Evolutionary conservation across 1,140 invertebrate species (phyloP), one percentile per base, ranked within the genome.

Genomic region (Drosophila orosa): DNA sequence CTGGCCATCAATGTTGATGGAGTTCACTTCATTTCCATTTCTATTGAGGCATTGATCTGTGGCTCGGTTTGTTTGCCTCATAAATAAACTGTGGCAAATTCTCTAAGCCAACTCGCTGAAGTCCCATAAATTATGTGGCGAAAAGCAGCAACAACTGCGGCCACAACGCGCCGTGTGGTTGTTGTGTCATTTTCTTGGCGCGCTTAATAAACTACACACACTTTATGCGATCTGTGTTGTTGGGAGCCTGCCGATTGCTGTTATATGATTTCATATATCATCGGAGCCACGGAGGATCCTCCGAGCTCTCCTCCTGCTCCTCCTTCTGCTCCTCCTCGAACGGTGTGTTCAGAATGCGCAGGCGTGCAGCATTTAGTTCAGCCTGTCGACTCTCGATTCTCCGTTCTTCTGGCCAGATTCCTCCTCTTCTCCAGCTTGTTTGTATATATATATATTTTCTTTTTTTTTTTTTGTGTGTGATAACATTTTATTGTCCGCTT

Each of bases 221-320:
- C 57, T 83, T 61, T 74, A 58, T 69, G 59, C 56, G 56, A 73
- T 57, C 52, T 44, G 69, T 61, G 47, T 47, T 74, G 82, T 56
- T 45, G 71, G 17, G 57, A 54, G 79, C 48, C 59, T 85, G 81
- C 62, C 84, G 84, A 89, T 89, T 77, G 84, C 73, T 84, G 84
- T 80, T 89, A 89, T 89, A 84, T 89, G 84, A 89, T 89, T 89
- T 89, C 84, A 89, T 89, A 89, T 89, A 89, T 89, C 84, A 89
- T 89, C 77, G 72, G 50, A 62, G 58, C 56, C 40, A 55, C 8
- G 58, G 58, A 73, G 50, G 52, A 52, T 42, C 57, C 57, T 58
- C 68, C 22, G 7, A 7, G 2, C 3, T 25, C 52, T 37, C 29
- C 57, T 17, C 17, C 13, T 1, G 9, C 33, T 42, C 19, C 47